phyloP scores from a whole-genome alignment of 2,888 invertebrate species.

The Cryptocephalus moraei region DNA sequence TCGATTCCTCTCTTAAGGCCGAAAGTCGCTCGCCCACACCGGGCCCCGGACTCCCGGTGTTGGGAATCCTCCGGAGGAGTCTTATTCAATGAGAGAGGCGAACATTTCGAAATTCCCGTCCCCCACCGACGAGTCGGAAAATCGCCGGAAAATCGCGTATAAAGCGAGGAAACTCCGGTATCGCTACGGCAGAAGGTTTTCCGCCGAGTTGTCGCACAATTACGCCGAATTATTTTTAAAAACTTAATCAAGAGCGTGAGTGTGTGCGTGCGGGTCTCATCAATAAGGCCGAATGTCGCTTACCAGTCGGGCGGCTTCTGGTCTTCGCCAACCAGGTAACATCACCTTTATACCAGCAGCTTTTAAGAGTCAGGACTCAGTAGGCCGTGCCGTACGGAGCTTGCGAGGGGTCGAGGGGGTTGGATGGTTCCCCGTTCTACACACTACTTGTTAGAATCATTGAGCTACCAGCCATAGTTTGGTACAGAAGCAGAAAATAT shows the following conservation, averaged over 20 bases:
- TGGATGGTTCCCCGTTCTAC: constrained; percentile 33
- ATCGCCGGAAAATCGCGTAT: neutral
- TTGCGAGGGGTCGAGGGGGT: constrained; percentile 26
- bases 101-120: too few relatives aligned
- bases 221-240: constrained; percentile 23
- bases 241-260: constrained; percentile 27
- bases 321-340: constrained; percentile 26
- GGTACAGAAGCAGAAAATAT: constrained; percentile 36
- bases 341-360: constrained; percentile 28
- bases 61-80: too few relatives aligned
- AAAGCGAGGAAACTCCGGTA: constrained; percentile 7
- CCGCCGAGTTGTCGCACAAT: constrained; percentile 3
- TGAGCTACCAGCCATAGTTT: constrained; percentile 39
- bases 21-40: too few relatives aligned
- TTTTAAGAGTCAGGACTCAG: constrained; percentile 28
- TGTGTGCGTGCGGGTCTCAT: constrained; percentile 8
- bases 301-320: constrained; percentile 27
- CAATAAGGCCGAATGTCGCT: constrained; percentile 22
- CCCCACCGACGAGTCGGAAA: too few relatives aligned
- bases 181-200: constrained; percentile 3
- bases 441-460: constrained; percentile 39
- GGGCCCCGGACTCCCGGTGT: too few relatives aligned
- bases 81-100: too few relatives aligned
- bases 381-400: constrained; percentile 26
- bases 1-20: too few relatives aligned